Evolutionary conservation across 2,113 vertebrate genomes (phyloP).

Genomic region (Patagioenas fasciata): DNA sequence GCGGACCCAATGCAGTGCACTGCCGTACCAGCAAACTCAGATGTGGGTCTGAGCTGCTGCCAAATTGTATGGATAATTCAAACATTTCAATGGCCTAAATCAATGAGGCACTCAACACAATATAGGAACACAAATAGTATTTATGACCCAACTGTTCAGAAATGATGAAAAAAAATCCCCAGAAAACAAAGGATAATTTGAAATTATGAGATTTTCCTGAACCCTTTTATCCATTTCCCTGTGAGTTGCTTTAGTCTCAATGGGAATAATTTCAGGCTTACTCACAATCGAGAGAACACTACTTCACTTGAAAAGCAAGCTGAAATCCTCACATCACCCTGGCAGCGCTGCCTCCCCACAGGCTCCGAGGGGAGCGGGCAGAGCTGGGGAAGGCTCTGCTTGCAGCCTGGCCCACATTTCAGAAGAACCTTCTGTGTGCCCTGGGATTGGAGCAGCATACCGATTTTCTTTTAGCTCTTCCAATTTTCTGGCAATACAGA

Average conservation of each 20-base stretch:
- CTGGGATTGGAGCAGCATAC: neutral
- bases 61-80: neutral
- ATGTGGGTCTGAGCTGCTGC: neutral
- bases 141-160: neutral
- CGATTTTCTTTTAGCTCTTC: neutral
- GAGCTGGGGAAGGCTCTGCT: neutral
- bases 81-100: neutral
- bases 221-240: neutral
- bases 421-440: neutral
- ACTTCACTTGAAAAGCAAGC: neutral
- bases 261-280: neutral
- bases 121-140: neutral
- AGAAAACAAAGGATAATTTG: neutral
- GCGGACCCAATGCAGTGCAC: neutral
- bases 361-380: neutral
- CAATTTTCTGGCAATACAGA: slow-evolving; percentile 20
- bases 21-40: neutral
- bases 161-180: neutral
- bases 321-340: neutral
- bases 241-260: neutral
- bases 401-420: neutral
- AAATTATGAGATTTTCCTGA: neutral
- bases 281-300: neutral
- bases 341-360: neutral
- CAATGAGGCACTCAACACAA: neutral